Evolutionary conservation across 2,888 invertebrate genomes (phyloP), one percentile per base, ranked within the genome.

Genomic region (Tetrapedia diversipes): DNA sequence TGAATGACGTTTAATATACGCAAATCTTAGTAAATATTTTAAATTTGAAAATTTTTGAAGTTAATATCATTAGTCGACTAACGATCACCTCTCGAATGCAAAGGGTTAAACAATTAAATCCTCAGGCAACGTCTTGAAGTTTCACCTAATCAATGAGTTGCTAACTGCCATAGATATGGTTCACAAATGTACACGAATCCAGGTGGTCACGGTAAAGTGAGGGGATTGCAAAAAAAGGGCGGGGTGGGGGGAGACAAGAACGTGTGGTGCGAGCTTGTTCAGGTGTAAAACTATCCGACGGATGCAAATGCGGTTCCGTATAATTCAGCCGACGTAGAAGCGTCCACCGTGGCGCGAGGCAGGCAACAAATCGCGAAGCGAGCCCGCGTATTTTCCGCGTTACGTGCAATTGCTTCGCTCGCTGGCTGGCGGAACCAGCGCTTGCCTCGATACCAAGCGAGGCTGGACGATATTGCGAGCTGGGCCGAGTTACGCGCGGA

Each of bases 211-310:
- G 47, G 22, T 6, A 7, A 14, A 22, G 22, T 22, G 22, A 22
- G 22, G 24, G 14, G 22, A 47, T 11, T 19, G 39, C n/a, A 16
- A 19, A 19, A 10, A 10, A 16, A 16, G 22, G 41, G 10, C 16
- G 22, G 1, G 19, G 8, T 7, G 14, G 24, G 6, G 22, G 41
- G 11, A 39, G 0, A 8, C n/a, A 61, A 76, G 57, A 63, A 27
- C 37, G 66, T 14, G n/a, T 22, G 24, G n/a, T 10, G 6, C 14
- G 65, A 16, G 68, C 24, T 67, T 67, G 37, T 56, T 63, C 73
- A 22, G 61, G 56, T 63, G 76, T 63, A 73, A 76, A 75, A 72
- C 59, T 71, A 65, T 57, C 57, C 47, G 22, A n/a, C 24, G 24
- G 61, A 63, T 66, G 72, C 66, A 72, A 72, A 75, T 75, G 47